Percentiles rank a stretch among this genome's conserved stretches.
Conservation (phyloP, 1,140 invertebrate species). For the Pseudomyrmex pallidus region DNA sequence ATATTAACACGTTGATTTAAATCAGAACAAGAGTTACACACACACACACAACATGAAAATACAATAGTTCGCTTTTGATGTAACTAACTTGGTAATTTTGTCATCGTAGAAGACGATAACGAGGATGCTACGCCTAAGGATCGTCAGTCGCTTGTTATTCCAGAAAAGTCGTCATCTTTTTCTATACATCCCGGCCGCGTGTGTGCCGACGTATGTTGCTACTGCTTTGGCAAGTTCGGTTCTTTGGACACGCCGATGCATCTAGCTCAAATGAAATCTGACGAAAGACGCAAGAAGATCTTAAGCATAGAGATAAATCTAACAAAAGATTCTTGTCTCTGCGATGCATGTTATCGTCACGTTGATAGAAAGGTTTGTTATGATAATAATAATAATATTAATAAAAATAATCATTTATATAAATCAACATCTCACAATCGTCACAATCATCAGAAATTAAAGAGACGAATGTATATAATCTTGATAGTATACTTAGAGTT, state of each 20-base stretch:
- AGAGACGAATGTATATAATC: slow-evolving; percentile 2
- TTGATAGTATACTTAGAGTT: not conserved
- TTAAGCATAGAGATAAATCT: slow-evolving; percentile 91
- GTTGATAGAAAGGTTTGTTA: slow-evolving; percentile 90
- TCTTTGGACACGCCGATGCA: slow-evolving; percentile 94
- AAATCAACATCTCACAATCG: not conserved
- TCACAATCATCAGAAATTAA: not conserved
- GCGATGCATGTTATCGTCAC: slow-evolving; percentile 93
- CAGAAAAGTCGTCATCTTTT: slow-evolving; percentile 94
- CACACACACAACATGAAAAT: not conserved
- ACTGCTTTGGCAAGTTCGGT: slow-evolving; percentile 94
- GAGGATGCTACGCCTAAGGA: slow-evolving; percentile 82
- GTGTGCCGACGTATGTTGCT: slow-evolving; percentile 93
- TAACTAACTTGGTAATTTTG: slow-evolving; percentile 42
- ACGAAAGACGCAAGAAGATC: slow-evolving; percentile 91
- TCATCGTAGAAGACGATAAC: slow-evolving; percentile 85
- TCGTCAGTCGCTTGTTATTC: slow-evolving; percentile 90
- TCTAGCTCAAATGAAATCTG: slow-evolving; percentile 92
- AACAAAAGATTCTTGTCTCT: slow-evolving; percentile 92
- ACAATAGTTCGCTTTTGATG: not conserved
- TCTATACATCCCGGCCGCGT: slow-evolving; percentile 92
- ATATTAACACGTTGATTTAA: slow-evolving; percentile 8
- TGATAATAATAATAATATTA: not conserved
- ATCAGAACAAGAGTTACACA: slow-evolving; percentile 20
- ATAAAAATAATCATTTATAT: not conserved